Evolutionary conservation across 2,113 vertebrate genomes (phyloP), one percentile per base, ranked within the genome.

Genomic region (Seriola rivoliana): DNA sequence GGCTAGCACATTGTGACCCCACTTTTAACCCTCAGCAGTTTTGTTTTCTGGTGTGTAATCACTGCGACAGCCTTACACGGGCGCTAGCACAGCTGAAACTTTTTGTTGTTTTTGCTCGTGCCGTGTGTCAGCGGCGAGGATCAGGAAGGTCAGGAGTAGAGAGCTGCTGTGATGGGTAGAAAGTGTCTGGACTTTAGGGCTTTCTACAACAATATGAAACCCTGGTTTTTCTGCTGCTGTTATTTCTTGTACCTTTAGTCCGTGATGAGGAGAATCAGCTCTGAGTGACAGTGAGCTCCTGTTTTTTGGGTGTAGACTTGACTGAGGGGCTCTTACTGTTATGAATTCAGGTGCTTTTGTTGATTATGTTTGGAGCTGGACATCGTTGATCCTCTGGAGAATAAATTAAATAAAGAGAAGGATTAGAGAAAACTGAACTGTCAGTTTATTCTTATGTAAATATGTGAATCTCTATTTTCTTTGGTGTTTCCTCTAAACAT

Each of bases 401-500:
- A 55, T 36, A 32, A 48, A 48, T 23, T 5, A 11, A 19, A 55
- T 23, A 4, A 55, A 11, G 4, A 10, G 52, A 55, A 8, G 38
- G 14, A 59, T 17, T 21, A 12, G 4, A 6, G 40, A n/a, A 78
- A 23, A 1, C 32, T 16, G 21, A 48, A 50, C 9, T 17, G 64
- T 55, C 38, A 74, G 58, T 59, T 58, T 42, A 64, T 78, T 36
- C 5, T 81, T 12, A 1, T 36, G 17, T 25, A 29, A 40, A 57
- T 21, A 4, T 23, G 66, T 23, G 16, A 25, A 29, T 74, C 42
- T 77, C 8, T 60, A 25, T 44, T 19, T 29, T 60, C 36, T 29
- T 54, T 40, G 79, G 46, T 40, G 21, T 9, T 14, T 10, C 19
- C 34, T 70, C 4, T 70, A 50, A 85, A 82, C 81, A 70, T 29